phyloP scores from a whole-genome alignment of 2,797 vertebrate species.

The Cheirogaleus major region DNA sequence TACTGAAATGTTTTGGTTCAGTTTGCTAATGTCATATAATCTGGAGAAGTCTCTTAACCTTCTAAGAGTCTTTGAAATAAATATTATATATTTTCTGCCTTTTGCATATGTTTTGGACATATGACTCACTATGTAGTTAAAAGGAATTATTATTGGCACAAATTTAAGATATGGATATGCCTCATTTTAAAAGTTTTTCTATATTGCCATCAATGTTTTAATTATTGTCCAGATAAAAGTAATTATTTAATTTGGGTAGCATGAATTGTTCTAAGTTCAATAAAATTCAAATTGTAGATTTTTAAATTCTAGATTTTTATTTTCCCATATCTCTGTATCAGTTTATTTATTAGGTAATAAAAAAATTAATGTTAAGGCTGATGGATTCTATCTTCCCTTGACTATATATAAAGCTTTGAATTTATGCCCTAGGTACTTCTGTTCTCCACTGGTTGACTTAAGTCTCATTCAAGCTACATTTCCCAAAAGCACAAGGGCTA shows the following conservation, averaged over 20 bases:
- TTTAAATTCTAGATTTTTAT: neutral
- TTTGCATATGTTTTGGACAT: neutral
- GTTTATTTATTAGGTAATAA: neutral
- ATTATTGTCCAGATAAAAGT: slow-evolving; percentile 31
- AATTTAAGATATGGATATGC: neutral
- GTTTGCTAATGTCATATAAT: neutral
- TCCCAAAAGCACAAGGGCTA: neutral
- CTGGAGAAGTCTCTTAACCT: neutral
- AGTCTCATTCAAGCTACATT: neutral
- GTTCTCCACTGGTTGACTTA: neutral
- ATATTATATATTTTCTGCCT: neutral
- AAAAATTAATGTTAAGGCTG: neutral
- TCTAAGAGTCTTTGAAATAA: neutral
- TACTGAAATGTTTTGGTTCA: neutral
- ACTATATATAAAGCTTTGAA: neutral
- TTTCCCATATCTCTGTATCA: neutral
- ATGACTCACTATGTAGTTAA: neutral
- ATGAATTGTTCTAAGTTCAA: slow-evolving; percentile 41
- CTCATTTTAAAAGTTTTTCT: neutral
- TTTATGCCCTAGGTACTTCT: neutral
- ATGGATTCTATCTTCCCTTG: neutral
- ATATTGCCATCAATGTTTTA: neutral
- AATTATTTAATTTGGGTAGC: neutral
- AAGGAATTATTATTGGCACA: neutral
- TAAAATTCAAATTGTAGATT: neutral